These are phyloP conservation scores for Etheostoma cragini DNA, from an alignment of 2,113 vertebrate genomes.

Conservation along the genomic window DNA sequence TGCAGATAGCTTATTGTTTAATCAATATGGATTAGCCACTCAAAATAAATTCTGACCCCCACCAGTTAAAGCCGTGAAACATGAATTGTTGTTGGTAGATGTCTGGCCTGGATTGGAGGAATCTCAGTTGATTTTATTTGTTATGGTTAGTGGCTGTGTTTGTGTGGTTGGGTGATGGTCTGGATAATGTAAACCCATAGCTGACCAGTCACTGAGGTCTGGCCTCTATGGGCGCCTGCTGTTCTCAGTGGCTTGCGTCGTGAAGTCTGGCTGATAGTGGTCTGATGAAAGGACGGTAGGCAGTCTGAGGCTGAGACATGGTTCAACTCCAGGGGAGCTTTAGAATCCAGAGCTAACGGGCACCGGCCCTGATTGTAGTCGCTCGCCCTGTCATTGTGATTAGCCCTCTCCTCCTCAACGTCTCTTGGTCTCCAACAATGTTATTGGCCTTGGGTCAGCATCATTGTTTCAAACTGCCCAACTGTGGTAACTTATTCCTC, in stretches of 20 bases:
- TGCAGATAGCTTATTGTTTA: not conserved
- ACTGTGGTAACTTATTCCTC: slow-evolving; percentile 12
- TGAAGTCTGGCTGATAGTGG: slow-evolving; percentile 72
- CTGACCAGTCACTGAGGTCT: slow-evolving; percentile 47
- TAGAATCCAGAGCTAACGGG: slow-evolving; percentile 19
- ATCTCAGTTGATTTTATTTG: slow-evolving; percentile 1
- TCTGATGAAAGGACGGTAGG: slow-evolving; percentile 71
- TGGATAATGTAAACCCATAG: slow-evolving; percentile 57
- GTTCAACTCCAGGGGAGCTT: slow-evolving; percentile 20
- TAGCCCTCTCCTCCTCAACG: not conserved
- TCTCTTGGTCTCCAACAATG: slow-evolving; percentile 28
- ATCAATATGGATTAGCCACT: slow-evolving; percentile 24
- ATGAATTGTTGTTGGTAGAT: not conserved
- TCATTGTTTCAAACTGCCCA: slow-evolving; percentile 26
- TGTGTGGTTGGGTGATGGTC: slow-evolving; percentile 38
- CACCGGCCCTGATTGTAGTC: slow-evolving; percentile 16
- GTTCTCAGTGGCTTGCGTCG: slow-evolving; percentile 38
- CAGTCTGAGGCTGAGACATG: slow-evolving; percentile 49
- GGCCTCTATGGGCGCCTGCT: slow-evolving; percentile 35
- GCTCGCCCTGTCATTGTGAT: slow-evolving; percentile 14
- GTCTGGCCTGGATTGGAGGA: not conserved
- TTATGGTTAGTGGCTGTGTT: slow-evolving; percentile 21
- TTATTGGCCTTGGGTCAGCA: slow-evolving; percentile 9
- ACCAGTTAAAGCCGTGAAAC: not conserved
- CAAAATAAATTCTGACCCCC: not conserved